Conservation (phyloP, 2,113 vertebrate genomes). For the Tragelaphus buxtoni region DNA sequence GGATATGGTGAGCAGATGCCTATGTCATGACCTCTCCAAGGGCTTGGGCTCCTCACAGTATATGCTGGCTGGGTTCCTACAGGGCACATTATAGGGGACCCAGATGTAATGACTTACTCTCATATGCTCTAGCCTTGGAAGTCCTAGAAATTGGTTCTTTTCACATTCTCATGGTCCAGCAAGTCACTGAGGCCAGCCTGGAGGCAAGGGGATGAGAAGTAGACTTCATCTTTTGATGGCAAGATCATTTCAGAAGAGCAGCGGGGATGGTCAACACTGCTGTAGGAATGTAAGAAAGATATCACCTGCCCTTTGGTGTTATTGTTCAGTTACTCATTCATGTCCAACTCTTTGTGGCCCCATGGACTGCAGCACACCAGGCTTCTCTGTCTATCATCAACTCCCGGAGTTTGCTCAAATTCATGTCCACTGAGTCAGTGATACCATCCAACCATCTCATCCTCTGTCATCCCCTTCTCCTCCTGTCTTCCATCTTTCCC, state of each 20-base stretch:
- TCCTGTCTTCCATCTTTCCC: background rate
- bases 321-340: fast-evolving
- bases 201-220: background rate
- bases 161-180: background rate
- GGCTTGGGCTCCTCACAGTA: background rate
- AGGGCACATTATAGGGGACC: background rate
- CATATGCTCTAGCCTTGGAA: background rate
- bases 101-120: background rate
- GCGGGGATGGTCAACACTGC: background rate
- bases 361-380: background rate
- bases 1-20: background rate
- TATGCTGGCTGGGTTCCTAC: background rate
- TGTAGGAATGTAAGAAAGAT: background rate
- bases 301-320: background rate
- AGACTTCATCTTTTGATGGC: background rate
- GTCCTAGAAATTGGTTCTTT: background rate
- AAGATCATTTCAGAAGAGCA: background rate
- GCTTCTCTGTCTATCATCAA: background rate
- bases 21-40: background rate
- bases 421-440: background rate
- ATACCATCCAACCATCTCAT: background rate
- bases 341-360: background rate
- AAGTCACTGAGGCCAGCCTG: background rate
- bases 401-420: background rate
- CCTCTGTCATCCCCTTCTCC: background rate